phyloP scores from a whole-genome alignment of 2,888 invertebrate species.

The Lithodes maja region DNA sequence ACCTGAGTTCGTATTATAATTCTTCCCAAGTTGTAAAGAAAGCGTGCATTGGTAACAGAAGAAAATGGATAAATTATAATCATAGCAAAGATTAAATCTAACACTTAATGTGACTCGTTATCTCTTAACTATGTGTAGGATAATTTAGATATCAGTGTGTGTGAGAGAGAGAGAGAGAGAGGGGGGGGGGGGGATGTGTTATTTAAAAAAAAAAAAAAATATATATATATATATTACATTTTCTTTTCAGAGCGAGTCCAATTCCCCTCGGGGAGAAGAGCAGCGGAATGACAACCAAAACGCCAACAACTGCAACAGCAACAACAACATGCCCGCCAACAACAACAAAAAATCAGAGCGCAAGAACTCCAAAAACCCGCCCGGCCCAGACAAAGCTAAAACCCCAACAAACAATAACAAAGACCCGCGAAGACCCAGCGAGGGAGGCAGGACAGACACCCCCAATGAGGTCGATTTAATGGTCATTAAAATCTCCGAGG shows the following conservation, averaged over 20 bases:
- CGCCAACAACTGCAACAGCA: slow-evolving; percentile 23
- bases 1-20: too few species aligned
- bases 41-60: too few species aligned
- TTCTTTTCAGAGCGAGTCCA: slow-evolving; percentile 3
- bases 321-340: slow-evolving; percentile 22
- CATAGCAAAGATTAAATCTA: too few species aligned
- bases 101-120: too few species aligned
- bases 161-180: too few species aligned
- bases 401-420: neutral
- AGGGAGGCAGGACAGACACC: slow-evolving; percentile 24
- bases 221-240: too few species aligned
- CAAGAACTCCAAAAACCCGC: neutral
- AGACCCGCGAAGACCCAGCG: neutral
- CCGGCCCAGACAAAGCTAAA: neutral
- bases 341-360: slow-evolving; percentile 10
- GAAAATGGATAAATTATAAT: too few species aligned
- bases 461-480: slow-evolving; percentile 40
- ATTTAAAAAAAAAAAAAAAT: too few species aligned
- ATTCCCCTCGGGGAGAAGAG: slow-evolving; percentile 12
- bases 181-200: too few species aligned
- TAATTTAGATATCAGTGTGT: too few species aligned
- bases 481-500: slow-evolving; percentile 41
- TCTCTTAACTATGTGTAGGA: too few species aligned
- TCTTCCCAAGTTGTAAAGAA: too few species aligned
- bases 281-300: slow-evolving; percentile 27